Evolutionary conservation across 2,888 invertebrate genomes (phyloP), one percentile per base, ranked within the genome.

Genomic region (Phaedon cochleariae): DNA sequence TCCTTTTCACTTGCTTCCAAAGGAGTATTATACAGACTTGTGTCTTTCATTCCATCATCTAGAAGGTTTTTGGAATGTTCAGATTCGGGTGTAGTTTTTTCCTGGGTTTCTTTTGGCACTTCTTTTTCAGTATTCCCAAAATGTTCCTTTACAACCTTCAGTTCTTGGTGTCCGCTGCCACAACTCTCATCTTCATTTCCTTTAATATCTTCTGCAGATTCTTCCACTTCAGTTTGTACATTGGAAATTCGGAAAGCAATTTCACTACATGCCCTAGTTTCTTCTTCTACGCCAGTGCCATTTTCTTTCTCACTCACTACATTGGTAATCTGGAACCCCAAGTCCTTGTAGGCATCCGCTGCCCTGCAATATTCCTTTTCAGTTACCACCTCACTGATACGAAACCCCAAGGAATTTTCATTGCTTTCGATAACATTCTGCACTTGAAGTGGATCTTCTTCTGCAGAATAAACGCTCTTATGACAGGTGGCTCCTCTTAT

Each of bases 391-490:
- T 64, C 29, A 49, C 64, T 68, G 37, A 68, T 68, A 31, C 55
- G 64, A 54, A 68, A 68, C 46, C 64, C 60, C 59, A 71, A 45
- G 1, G 52, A 45, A 31, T 53, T 53, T 20, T 67, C 67, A 9
- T 63, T 58, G 12, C 20, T 63, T 46, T 70, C 69, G 12, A 64
- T 62, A 1, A 66, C 55, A 52, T 59, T 72, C 37, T 74, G 70
- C 9, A 74, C 72, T 31, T 64, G 63, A 9, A 70, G 29, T 2
- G 72, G 72, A 57, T 72, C 70, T 48, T 57, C 52, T 12, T 29
- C 48, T 4, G 63, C 37, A 5, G 63, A 41, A 34, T 69, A 68
- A 20, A 37, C 48, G 5, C 26, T 31, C 21, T 46, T 58, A 37
- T 37, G 18, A 46, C 54, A 46, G 17, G 18, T 29, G 20, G 10